These are phyloP conservation scores for Tineola bisselliella DNA, from an alignment of 2,888 invertebrate species.

Conservation along the genomic window DNA sequence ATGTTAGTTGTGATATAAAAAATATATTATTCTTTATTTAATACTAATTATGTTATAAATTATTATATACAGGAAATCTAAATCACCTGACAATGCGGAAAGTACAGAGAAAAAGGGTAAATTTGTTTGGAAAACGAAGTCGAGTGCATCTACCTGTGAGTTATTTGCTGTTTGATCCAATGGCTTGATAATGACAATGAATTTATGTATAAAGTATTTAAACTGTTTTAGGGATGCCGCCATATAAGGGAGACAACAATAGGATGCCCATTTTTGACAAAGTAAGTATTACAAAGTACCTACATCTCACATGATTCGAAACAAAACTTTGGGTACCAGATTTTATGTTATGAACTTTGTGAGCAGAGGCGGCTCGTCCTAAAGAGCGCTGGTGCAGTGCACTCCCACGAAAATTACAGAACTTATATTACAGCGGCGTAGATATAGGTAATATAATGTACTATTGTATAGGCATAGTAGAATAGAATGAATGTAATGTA, in stretches of 20 bases:
- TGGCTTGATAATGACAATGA: background rate
- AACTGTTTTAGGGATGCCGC: slow-evolving; percentile 37
- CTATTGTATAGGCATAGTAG: too few species aligned
- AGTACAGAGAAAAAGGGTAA: slow-evolving; percentile 36
- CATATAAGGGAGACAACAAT: slow-evolving; percentile 26
- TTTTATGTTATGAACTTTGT: too few species aligned
- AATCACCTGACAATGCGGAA: background rate
- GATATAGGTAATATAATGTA: too few species aligned
- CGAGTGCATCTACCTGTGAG: slow-evolving; percentile 17
- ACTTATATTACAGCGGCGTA: too few species aligned
- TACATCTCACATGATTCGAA: too few species aligned
- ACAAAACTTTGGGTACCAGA: too few species aligned
- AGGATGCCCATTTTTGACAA: slow-evolving; percentile 6
- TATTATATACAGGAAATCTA: background rate
- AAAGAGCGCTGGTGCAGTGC: too few species aligned
- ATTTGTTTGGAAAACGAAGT: slow-evolving; percentile 46
- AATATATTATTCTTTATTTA: too few species aligned
- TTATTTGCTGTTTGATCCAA: background rate
- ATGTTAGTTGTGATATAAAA: background rate
- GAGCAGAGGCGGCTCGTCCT: too few species aligned
- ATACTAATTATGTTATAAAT: background rate
- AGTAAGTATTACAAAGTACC: background rate
- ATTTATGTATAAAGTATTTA: background rate
- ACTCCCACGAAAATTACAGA: too few species aligned
- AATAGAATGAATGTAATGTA: too few species aligned